These are phyloP conservation scores for Parnassius mnemosyne DNA, from an alignment of 2,888 invertebrate species.

Conservation along the genomic window DNA sequence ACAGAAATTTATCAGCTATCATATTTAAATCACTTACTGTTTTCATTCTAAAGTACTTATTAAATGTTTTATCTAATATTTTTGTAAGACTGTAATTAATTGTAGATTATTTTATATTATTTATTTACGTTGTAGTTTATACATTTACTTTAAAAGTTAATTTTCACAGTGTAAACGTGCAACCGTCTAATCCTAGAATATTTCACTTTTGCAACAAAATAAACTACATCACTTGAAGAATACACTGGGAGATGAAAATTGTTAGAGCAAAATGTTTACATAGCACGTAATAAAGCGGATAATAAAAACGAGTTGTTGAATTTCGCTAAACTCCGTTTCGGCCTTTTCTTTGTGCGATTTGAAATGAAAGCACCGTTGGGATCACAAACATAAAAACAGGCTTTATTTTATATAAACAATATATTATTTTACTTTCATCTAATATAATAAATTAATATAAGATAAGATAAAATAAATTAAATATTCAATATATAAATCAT, in stretches of 20 bases:
- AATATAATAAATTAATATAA: not conserved
- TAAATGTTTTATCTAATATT: no score
- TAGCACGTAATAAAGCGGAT: constrained; percentile 9
- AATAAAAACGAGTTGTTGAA: constrained; percentile 18
- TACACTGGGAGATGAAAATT: not conserved
- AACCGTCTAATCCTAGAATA: no score
- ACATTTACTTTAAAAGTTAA: not conserved
- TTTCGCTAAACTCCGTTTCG: constrained; percentile 21
- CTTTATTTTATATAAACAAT: not conserved
- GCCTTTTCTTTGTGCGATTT: constrained; percentile 19
- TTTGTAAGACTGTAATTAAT: no score
- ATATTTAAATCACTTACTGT: no score
- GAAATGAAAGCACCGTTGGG: constrained; percentile 1
- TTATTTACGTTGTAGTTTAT: not conserved
- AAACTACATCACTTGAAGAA: not conserved
- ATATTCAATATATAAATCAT: not conserved
- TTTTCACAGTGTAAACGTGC: no score
- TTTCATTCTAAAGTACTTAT: no score
- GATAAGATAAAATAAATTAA: not conserved
- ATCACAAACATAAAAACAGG: not conserved
- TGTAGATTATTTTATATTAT: no score
- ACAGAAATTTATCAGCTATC: no score
- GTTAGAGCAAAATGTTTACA: not conserved
- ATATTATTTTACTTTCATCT: not conserved
- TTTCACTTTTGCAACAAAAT: no score